phyloP scores from a whole-genome alignment of 2,797 vertebrate species.

The Alca torda region DNA sequence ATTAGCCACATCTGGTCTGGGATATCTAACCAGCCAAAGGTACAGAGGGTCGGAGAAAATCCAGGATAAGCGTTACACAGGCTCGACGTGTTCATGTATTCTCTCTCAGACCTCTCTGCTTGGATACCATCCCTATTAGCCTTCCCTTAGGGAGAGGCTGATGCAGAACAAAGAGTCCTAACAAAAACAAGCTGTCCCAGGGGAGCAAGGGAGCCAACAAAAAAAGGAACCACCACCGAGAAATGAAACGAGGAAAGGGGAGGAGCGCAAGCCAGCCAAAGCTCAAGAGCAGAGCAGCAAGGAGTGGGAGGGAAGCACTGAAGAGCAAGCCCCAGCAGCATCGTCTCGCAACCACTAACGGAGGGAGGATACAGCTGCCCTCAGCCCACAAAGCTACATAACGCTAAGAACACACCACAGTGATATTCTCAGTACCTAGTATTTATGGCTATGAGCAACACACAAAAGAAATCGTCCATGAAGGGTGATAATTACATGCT shows the following conservation, averaged over 20 bases:
- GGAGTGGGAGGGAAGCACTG: background rate
- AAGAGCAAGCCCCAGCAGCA: background rate
- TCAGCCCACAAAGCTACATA: background rate
- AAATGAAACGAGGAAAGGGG: background rate
- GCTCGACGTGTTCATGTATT: background rate
- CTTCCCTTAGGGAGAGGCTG: background rate
- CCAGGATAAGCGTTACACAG: rapidly evolving
- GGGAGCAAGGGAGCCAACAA: background rate
- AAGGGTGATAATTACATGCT: background rate
- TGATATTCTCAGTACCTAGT: background rate
- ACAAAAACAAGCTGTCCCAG: background rate
- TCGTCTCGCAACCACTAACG: background rate
- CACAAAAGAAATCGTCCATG: background rate
- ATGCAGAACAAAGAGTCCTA: background rate
- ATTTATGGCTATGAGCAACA: background rate
- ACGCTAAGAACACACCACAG: background rate
- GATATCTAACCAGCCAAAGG: background rate
- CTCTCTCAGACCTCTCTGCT: background rate
- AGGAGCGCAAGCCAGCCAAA: background rate
- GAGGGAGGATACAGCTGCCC: background rate
- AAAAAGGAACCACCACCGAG: background rate
- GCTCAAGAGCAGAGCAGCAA: background rate
- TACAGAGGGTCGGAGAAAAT: background rate
- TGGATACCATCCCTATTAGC: background rate
- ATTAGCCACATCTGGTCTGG: background rate